Evolutionary conservation across 2,888 invertebrate genomes (phyloP).

Genomic region (Athetis lepigone): DNA sequence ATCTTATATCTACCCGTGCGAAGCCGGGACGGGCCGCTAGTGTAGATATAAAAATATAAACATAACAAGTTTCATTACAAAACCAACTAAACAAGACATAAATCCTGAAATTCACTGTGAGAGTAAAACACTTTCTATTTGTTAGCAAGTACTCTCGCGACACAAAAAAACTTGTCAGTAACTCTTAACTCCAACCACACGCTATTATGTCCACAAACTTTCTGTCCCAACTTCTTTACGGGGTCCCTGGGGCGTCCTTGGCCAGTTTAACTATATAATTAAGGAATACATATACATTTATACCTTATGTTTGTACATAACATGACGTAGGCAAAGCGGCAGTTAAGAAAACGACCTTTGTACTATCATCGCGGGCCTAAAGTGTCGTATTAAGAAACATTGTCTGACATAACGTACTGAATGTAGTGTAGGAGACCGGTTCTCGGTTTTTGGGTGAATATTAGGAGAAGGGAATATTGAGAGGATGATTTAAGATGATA

Average conservation of each 20-base stretch:
- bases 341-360: constrained; percentile 56
- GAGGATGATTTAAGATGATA: no score
- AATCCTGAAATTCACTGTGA: neutral
- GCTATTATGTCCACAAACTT: constrained; percentile 37
- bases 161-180: constrained; percentile 16
- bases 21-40: no score
- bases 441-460: neutral
- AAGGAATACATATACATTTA: constrained; percentile 37
- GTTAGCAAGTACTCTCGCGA: constrained; percentile 10
- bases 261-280: constrained; percentile 48
- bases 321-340: constrained; percentile 37
- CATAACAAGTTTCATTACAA: neutral
- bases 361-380: constrained; percentile 53
- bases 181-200: constrained; percentile 1
- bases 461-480: no score
- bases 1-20: no score
- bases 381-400: constrained; percentile 62
- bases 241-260: constrained; percentile 27
- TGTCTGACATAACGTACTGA: constrained; percentile 35
- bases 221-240: constrained; percentile 27
- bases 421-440: constrained; percentile 40
- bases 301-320: constrained; percentile 20
- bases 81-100: neutral
- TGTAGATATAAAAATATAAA: no score
- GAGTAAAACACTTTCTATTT: constrained; percentile 18